phyloP scores from a whole-genome alignment of 30 jellyfish, hydroid and myxozoan species.

The Nemopilema nomurai region DNA sequence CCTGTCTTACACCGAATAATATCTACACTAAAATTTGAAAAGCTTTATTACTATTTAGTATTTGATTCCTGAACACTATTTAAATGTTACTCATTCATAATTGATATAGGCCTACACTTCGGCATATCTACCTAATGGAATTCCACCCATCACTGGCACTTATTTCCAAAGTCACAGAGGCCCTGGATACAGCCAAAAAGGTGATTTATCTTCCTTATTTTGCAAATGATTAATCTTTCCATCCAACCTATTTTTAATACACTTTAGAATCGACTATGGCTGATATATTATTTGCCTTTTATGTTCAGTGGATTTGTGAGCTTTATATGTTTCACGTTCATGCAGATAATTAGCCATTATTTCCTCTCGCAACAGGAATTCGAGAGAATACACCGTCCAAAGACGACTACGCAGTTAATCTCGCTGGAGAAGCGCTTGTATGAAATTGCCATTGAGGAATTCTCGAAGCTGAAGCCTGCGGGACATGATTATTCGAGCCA shows the following conservation, averaged over 20 bases:
- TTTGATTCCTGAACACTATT: no score
- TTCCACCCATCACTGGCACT: constrained; percentile 82
- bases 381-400: constrained; percentile 54
- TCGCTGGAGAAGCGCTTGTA: constrained; percentile 54
- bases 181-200: constrained; percentile 34
- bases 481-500: constrained; percentile 49
- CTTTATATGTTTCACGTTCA: background rate
- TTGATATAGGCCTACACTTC: constrained; percentile 57
- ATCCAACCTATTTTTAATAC: no score
- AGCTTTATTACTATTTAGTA: no score
- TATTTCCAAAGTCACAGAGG: constrained; percentile 48
- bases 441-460: constrained; percentile 52
- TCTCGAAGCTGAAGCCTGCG: constrained; percentile 23
- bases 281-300: no score
- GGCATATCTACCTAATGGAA: constrained; percentile 66
- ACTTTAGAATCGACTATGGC: no score
- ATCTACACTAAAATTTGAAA: no score
- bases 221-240: background rate
- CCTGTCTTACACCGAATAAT: no score
- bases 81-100: no score
- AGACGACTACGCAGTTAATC: constrained; percentile 34
- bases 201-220: constrained; percentile 15
- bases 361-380: constrained; percentile 30
- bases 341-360: background rate
- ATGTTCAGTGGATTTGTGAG: no score